phyloP scores from a whole-genome alignment of 2,888 invertebrate genomes.

The Patella caerulea region DNA sequence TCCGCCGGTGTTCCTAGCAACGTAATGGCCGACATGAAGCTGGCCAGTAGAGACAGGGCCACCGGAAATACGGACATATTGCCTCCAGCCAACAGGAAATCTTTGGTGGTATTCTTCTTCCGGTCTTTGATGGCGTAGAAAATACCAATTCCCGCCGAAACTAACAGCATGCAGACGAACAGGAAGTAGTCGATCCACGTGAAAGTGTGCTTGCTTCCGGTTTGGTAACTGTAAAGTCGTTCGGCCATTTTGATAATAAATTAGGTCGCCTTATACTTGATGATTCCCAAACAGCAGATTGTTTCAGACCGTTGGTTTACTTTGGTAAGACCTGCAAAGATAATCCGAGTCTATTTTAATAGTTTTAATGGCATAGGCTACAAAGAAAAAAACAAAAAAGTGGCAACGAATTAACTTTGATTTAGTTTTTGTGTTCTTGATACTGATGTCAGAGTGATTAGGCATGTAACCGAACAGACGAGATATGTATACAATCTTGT shows the following conservation, averaged over 20 bases:
- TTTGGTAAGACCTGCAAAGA: no score
- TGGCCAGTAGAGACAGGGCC: constrained; percentile 68
- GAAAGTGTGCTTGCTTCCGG: constrained; percentile 47
- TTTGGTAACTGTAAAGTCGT: constrained; percentile 52
- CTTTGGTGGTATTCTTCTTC: constrained; percentile 52
- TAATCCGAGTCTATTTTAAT: no score
- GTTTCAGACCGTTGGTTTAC: no score
- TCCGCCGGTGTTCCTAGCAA: constrained; percentile 68
- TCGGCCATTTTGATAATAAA: constrained; percentile 16
- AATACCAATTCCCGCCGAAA: constrained; percentile 64
- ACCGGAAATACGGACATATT: constrained; percentile 67
- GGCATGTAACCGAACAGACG: no score
- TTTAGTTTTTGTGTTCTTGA: no score
- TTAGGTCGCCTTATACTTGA: no score
- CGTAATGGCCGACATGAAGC: constrained; percentile 71
- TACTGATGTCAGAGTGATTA: no score
- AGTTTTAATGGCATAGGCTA: no score
- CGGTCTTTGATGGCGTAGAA: constrained; percentile 64
- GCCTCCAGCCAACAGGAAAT: constrained; percentile 66
- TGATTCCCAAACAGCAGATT: no score
- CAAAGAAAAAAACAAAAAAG: no score
- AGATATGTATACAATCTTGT: no score
- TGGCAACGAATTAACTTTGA: no score
- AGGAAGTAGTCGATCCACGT: constrained; percentile 60
- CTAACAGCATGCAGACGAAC: constrained; percentile 55